Evolutionary conservation across 2,113 vertebrate species (phyloP), one percentile per base, ranked within the genome.

Genomic region (Podarcis muralis): DNA sequence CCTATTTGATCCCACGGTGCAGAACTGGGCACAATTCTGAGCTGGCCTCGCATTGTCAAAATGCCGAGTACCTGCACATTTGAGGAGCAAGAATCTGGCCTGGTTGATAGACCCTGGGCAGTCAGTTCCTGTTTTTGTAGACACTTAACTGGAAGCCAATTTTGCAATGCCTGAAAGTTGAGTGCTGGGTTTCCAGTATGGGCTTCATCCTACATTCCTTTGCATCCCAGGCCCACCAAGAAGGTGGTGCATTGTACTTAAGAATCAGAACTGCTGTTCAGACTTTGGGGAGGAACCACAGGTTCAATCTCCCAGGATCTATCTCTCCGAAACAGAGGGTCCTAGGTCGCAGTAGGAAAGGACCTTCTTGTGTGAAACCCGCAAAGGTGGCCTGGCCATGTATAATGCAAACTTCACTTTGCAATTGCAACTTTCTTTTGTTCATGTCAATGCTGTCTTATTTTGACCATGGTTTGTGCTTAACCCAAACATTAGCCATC

Each of bases 121-220:
- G 6, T 77, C 23, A 57, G 59, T 37, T 25, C 27, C 7, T 6
- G 16, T 48, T 79, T 79, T 69, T 76, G 32, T 86, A 78, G 40
- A 30, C 23, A 12, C 62, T 57, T 62, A 53, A 12, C 81, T 53
- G 32, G 9, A 81, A 69, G 30, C 40, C 59, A 83, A 1, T 12
- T 83, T 76, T 37, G n/a, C 25, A 37, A 53, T 77, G 87, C 77
- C 72, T 35, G 72, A 53, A 83, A 35, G 23, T 68, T 62, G 53
- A 18, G 1, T 87, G 40, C 65, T 16, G 30, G 35, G 20, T 57
- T 53, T 87, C 40, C 20, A 4, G 7, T 43, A 53, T 35, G 5
- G 74, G 18, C 88, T 87, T 93, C 89, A 84, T 92, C 84, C 78
- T 90, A 43, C 87, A 80, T 94, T 93, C 68, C 1, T 91, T 91